Conservation (phyloP, 2,113 vertebrate genomes). For the Vireo altiloquus region DNA sequence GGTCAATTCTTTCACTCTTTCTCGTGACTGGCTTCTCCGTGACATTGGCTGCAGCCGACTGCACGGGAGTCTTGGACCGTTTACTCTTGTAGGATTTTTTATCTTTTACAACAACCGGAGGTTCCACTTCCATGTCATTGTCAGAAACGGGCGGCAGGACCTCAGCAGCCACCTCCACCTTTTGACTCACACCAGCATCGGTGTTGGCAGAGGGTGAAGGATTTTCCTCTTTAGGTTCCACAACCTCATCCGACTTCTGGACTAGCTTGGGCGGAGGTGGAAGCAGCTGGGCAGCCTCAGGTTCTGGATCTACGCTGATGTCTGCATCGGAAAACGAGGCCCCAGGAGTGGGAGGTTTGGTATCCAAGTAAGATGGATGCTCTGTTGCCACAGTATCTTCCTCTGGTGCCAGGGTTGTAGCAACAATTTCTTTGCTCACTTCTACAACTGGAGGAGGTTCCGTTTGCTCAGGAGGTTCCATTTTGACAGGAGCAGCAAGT, state of each 20-base stretch:
- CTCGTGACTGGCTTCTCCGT: slow-evolving; percentile 87
- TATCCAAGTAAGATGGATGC: slow-evolving; percentile 70
- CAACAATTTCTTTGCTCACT: slow-evolving; percentile 55
- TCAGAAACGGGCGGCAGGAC: slow-evolving; percentile 72
- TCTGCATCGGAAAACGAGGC: slow-evolving; percentile 69
- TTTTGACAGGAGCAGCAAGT: slow-evolving; percentile 27
- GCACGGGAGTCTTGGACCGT: slow-evolving; percentile 80
- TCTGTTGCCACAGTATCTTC: slow-evolving; percentile 64
- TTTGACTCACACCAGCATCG: slow-evolving; percentile 54
- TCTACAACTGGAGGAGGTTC: slow-evolving; percentile 26
- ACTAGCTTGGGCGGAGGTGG: slow-evolving; percentile 63
- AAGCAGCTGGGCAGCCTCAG: slow-evolving; percentile 48
- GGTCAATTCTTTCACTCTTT: slow-evolving; percentile 95
- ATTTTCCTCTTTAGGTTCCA: slow-evolving; percentile 63
- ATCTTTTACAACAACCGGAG: slow-evolving; percentile 76
- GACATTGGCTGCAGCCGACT: slow-evolving; percentile 50
- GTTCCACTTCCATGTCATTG: slow-evolving; percentile 74
- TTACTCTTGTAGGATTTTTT: slow-evolving; percentile 89
- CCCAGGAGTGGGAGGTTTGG: slow-evolving; percentile 83
- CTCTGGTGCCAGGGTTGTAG: slow-evolving; percentile 37
- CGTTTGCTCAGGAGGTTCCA: not conserved
- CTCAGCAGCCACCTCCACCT: slow-evolving; percentile 70
- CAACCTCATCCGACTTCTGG: slow-evolving; percentile 67
- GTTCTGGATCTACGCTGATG: slow-evolving; percentile 68
- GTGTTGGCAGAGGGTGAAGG: not conserved